These are phyloP conservation scores for Rissa tridactyla DNA, from an alignment of 2,113 vertebrate species.

Conservation along the genomic window DNA sequence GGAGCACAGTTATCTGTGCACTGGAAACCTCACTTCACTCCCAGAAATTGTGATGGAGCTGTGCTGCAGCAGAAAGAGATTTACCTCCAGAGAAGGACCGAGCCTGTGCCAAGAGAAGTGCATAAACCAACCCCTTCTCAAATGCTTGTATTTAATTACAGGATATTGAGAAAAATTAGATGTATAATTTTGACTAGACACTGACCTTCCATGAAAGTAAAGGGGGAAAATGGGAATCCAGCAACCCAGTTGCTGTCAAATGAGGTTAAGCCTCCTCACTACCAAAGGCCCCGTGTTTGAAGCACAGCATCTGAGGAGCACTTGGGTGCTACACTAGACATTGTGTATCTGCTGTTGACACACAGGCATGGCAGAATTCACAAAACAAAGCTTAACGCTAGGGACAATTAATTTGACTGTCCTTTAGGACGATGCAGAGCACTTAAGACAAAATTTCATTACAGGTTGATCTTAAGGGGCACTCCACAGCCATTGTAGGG, in stretches of 20 bases:
- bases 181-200: neutral
- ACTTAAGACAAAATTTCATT: neutral
- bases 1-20: neutral
- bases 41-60: neutral
- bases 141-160: neutral
- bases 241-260: neutral
- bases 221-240: neutral
- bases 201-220: neutral
- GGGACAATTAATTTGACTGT: neutral
- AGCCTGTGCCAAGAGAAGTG: neutral
- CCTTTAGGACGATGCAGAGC: neutral
- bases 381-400: neutral
- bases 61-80: neutral
- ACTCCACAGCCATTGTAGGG: neutral
- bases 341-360: neutral
- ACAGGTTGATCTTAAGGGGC: neutral
- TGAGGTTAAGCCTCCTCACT: neutral
- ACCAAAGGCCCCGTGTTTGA: neutral
- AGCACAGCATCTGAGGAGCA: neutral
- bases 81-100: neutral
- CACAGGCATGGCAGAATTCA: neutral
- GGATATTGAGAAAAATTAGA: neutral
- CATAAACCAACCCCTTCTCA: neutral
- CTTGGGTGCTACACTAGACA: neutral
- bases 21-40: neutral